phyloP scores from a whole-genome alignment of 2,888 invertebrate species.

The Phalera bucephala region DNA sequence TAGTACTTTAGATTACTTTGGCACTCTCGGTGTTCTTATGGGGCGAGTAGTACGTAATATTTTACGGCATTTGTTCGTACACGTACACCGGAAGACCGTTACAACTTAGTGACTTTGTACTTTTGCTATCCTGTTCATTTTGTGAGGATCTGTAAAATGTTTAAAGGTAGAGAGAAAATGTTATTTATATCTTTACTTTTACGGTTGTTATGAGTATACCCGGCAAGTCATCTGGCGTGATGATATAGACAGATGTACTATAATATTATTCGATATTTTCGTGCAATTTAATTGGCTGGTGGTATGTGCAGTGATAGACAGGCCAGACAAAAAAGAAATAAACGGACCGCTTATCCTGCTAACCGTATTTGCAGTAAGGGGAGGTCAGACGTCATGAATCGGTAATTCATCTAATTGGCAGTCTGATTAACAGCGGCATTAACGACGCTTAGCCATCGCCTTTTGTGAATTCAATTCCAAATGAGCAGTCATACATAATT shows the following conservation, averaged over 20 bases:
- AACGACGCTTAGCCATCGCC: neutral
- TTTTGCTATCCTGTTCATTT: neutral
- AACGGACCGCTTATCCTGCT: neutral
- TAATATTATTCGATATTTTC: too few relatives aligned
- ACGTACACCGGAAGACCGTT: neutral
- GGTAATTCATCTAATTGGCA: slow-evolving; percentile 1
- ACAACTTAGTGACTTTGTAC: neutral
- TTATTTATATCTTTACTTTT: too few relatives aligned
- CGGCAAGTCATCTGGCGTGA: too few relatives aligned
- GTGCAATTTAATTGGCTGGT: neutral
- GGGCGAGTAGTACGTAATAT: neutral
- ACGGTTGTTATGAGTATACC: too few relatives aligned
- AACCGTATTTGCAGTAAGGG: neutral
- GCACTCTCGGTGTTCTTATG: slow-evolving; percentile 15
- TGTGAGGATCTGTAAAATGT: too few relatives aligned
- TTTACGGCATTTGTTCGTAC: neutral
- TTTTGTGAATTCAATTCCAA: too few relatives aligned
- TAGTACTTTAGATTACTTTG: slow-evolving; percentile 27
- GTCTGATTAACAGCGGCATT: neutral
- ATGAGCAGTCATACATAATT: too few relatives aligned
- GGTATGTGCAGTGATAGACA: neutral
- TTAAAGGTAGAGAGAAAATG: too few relatives aligned
- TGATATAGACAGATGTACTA: too few relatives aligned
- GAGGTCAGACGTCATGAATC: slow-evolving; percentile 1
- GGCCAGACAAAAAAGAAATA: neutral